phyloP scores from a whole-genome alignment of 2,888 invertebrate species.

The Epistrophe grossulariae region DNA sequence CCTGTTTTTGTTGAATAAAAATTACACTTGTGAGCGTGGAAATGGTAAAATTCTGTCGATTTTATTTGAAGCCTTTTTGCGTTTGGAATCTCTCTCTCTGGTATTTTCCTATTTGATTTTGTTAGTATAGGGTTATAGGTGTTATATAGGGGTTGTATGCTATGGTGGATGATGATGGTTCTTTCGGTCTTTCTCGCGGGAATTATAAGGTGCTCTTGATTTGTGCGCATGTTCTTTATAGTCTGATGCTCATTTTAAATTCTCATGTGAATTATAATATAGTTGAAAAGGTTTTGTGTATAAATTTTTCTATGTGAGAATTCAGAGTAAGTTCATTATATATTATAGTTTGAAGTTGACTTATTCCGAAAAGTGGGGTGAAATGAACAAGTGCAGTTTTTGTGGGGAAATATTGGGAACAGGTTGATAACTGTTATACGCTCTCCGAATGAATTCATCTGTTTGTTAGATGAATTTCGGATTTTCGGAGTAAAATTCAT shows the following conservation, averaged over 20 bases:
- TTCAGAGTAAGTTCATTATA: slow-evolving; percentile 47
- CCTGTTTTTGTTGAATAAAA: slow-evolving; percentile 65
- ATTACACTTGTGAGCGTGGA: slow-evolving; percentile 64
- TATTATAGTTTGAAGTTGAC: neutral
- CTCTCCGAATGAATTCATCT: slow-evolving; percentile 14
- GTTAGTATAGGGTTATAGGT: slow-evolving; percentile 68
- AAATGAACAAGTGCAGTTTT: slow-evolving; percentile 61
- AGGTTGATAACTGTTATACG: slow-evolving; percentile 63
- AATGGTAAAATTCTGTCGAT: slow-evolving; percentile 63
- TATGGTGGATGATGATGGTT: slow-evolving; percentile 50
- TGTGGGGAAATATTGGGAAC: slow-evolving; percentile 72
- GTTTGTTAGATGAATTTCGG: slow-evolving; percentile 53
- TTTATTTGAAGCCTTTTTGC: slow-evolving; percentile 59
- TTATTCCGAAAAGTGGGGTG: slow-evolving; percentile 51
- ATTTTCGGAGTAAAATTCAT: slow-evolving; percentile 49
- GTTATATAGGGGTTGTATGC: too few species aligned
- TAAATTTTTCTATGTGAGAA: slow-evolving; percentile 10
- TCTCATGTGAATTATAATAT: slow-evolving; percentile 57
- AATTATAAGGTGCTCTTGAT: slow-evolving; percentile 45
- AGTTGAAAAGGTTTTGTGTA: slow-evolving; percentile 26
- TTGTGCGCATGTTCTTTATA: slow-evolving; percentile 52
- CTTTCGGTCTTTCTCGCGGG: slow-evolving; percentile 70
- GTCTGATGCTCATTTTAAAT: slow-evolving; percentile 67
- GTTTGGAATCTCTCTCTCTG: slow-evolving; percentile 54
- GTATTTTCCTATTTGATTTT: neutral